phyloP scores from a whole-genome alignment of 2,888 invertebrate species.

The Meandrusa payeni region DNA sequence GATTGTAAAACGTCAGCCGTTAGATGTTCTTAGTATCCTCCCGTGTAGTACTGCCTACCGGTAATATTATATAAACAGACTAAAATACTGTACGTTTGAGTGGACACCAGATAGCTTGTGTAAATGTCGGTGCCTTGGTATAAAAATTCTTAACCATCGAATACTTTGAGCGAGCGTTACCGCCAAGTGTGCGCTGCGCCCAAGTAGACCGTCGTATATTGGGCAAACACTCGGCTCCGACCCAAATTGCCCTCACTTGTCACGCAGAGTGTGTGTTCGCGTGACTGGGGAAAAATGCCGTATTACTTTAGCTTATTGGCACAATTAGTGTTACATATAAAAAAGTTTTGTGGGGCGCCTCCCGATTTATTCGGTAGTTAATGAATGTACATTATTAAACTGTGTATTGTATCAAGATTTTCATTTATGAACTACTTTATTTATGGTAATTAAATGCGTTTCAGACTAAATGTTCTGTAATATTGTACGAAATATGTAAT shows the following conservation, averaged over 20 bases:
- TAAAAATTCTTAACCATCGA: slow-evolving; percentile 6
- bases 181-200: slow-evolving; percentile 17
- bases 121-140: neutral
- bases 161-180: slow-evolving; percentile 1
- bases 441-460: no score
- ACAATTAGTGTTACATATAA: slow-evolving; percentile 39
- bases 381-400: no score
- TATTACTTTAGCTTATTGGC: slow-evolving; percentile 46
- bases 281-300: slow-evolving; percentile 51
- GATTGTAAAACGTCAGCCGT: no score
- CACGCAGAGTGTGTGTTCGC: slow-evolving; percentile 40
- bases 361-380: slow-evolving; percentile 19
- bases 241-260: slow-evolving; percentile 61
- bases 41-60: no score
- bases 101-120: neutral
- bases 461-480: no score
- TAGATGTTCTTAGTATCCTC: no score
- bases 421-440: no score
- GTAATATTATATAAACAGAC: no score
- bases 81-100: neutral
- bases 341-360: neutral
- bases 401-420: no score
- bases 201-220: slow-evolving; percentile 32
- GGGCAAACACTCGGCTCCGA: slow-evolving; percentile 54
- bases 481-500: no score